Base-by-base conservation (phyloP, 2,888 invertebrate genomes). In the Trichopria drosophilae region DNA sequence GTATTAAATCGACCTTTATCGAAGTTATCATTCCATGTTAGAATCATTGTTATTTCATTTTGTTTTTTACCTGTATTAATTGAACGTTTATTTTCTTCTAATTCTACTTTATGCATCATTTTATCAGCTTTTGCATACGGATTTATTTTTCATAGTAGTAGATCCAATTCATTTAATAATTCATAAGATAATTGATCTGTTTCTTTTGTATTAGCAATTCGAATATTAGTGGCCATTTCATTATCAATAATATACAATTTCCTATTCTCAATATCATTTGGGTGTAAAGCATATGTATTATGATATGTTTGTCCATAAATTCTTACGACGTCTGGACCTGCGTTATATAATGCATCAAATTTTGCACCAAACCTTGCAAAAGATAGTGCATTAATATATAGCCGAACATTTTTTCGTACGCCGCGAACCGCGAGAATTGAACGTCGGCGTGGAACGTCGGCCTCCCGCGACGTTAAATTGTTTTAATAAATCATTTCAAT, bases 11-110 rank as follows among this genome's bases (percentile, higher is more conserved):
- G 39, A 46, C 41, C 45, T 31, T 53, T 45, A 44, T 53, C 45
- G 2, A 49, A 26, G 3, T 12, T 22, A 19, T 29, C n/a, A 22
- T 49, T 20, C 10, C 49, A 19, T 19, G 44, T n/a, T n/a, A n/a
- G n/a, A n/a, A n/a, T 53, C 31, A 53, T 40, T 34, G 40, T 39
- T 49, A 53, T 49, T 45, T 15, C 26, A 4, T 43, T 9, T n/a
- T 41, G 16, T 9, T 46, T 3, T 16, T 32, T 24, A 20, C 29
- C 40, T 32, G 10, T 42, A 13, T 22, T 28, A n/a, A 18, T 9
- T 12, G 12, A 15, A 7, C 9, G 39, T n/a, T 32, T 29, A 24
- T n/a, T 4, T 23, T 44, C 24, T 23, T 29, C 24, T 31, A 23
- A 18, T 22, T 48, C 26, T 20, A 39, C 22, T 12, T 49, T 28